These are phyloP conservation scores for Tricholaema leucomelas DNA, from an alignment of 2,113 vertebrate species.

Conservation along the genomic window DNA sequence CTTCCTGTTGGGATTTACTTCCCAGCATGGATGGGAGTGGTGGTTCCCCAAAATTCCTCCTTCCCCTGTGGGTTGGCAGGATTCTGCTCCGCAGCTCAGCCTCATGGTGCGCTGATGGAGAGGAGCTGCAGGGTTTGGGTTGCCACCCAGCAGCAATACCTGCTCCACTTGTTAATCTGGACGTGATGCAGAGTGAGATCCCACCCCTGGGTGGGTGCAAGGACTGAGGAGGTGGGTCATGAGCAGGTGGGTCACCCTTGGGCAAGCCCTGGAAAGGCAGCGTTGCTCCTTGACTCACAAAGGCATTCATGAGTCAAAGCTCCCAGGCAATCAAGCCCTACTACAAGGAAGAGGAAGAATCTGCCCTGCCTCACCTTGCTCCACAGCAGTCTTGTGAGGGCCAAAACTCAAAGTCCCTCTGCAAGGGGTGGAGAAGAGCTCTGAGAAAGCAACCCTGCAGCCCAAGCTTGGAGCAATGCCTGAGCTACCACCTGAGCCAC, in stretches of 20 bases:
- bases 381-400: neutral
- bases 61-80: neutral
- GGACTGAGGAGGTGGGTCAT: fast-evolving
- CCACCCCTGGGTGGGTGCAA: neutral
- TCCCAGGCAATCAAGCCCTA: neutral
- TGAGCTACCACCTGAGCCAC: neutral
- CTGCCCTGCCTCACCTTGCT: neutral
- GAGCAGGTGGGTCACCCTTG: neutral
- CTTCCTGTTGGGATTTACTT: neutral
- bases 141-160: neutral
- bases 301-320: constrained; percentile 18
- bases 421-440: neutral
- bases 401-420: neutral
- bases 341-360: constrained; percentile 32
- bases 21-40: neutral
- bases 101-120: neutral
- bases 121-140: neutral
- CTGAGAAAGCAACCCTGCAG: neutral
- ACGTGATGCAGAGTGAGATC: fast-evolving
- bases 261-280: neutral
- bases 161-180: neutral
- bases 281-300: neutral
- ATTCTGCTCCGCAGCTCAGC: neutral
- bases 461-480: fast-evolving
- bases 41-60: neutral